phyloP scores from a whole-genome alignment of 2,888 invertebrate genomes.

The Lamproptera curius region DNA sequence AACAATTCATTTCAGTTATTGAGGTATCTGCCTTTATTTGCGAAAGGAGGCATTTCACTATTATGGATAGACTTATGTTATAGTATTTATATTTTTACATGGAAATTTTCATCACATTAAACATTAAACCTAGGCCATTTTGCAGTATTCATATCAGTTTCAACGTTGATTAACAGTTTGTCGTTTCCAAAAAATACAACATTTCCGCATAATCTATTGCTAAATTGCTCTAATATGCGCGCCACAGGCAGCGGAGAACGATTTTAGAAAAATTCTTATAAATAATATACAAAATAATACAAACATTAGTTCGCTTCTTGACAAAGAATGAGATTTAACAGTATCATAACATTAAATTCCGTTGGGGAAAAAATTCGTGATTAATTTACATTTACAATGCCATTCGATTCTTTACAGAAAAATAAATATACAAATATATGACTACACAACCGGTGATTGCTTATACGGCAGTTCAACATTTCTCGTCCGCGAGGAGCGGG shows the following conservation, averaged over 20 bases:
- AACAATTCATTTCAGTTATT: conserved; percentile 63
- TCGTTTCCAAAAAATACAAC: conserved; percentile 74
- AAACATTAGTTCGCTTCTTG: conserved; percentile 62
- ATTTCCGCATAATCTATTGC: conserved; percentile 63
- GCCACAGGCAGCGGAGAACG: conserved; percentile 45
- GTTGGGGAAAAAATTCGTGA: conserved; percentile 56
- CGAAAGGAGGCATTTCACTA: conserved; percentile 75
- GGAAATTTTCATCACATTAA: conserved; percentile 76
- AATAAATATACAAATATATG: conserved; percentile 72
- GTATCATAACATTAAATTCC: conserved; percentile 58
- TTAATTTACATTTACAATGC: conserved; percentile 57
- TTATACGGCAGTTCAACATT: conserved; percentile 57
- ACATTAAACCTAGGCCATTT: conserved; percentile 72
- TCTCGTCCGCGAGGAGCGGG: conserved; percentile 70
- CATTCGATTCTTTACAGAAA: conserved; percentile 64
- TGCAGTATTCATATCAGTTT: conserved; percentile 67
- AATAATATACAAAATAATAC: conserved; percentile 78
- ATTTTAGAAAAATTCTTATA: conserved; percentile 67
- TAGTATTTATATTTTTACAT: conserved; percentile 78
- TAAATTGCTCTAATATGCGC: conserved; percentile 52
- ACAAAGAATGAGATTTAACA: conserved; percentile 65
- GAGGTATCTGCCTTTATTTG: conserved; percentile 76
- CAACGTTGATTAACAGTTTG: conserved; percentile 56
- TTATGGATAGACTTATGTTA: conserved; percentile 73
- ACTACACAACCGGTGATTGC: conserved; percentile 68